Percentiles rank a stretch among this genome's conserved stretches.
Evolutionary conservation across 2,888 invertebrate genomes (phyloP).

Genomic region (Uropetala carovei): DNA sequence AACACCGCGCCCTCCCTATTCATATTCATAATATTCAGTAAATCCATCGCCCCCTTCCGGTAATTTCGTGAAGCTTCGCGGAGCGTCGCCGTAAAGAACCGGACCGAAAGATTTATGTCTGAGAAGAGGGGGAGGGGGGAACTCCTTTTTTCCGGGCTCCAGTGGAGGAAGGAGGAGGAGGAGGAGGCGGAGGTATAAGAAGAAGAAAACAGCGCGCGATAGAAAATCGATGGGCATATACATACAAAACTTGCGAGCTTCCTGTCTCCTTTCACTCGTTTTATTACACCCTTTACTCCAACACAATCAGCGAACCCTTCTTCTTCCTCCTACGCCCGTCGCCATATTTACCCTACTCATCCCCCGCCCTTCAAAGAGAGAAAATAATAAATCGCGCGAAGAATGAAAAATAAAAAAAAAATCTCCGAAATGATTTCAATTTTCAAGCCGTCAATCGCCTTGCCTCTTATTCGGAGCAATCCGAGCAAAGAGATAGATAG

Average conservation of each 20-base stretch:
- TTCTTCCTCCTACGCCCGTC: background rate
- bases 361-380: background rate
- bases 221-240: slow-evolving; percentile 21
- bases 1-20: slow-evolving; percentile 8
- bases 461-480: slow-evolving; percentile 1
- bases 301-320: slow-evolving; percentile 7
- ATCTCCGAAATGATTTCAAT: background rate
- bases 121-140: background rate
- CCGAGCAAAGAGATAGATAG: slow-evolving; percentile 5
- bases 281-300: background rate
- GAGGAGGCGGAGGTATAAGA: no score
- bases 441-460: slow-evolving; percentile 9
- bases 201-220: background rate
- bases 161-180: background rate
- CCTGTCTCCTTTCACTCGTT: background rate
- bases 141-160: background rate
- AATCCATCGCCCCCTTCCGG: slow-evolving; percentile 28
- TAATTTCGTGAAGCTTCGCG: slow-evolving; percentile 24
- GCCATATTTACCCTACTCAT: background rate
- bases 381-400: slow-evolving; percentile 5
- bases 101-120: slow-evolving; percentile 6
- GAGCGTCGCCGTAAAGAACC: background rate
- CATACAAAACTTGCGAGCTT: background rate
- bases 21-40: slow-evolving; percentile 12
- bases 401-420: slow-evolving; percentile 14